Percentiles rank a stretch among this genome's conserved stretches.
phyloP scores from a whole-genome alignment of 2,888 invertebrate genomes.

The Cataglyphis altisquamis region DNA sequence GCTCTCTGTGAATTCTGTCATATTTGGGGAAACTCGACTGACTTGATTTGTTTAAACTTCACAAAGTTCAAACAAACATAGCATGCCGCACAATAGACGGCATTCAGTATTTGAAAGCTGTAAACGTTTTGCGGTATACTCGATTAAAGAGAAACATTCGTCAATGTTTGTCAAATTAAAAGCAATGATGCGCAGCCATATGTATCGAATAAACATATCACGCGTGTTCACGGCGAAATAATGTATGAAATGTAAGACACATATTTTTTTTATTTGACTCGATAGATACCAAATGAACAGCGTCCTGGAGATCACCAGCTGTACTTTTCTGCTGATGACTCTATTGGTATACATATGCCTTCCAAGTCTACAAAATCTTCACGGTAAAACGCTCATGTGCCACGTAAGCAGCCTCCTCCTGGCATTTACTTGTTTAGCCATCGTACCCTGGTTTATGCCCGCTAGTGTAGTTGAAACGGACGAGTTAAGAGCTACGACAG shows the following conservation, averaged over 20 bases:
- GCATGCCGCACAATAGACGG: conserved; percentile 56
- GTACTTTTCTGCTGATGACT: conserved; percentile 89
- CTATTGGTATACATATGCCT: conserved; percentile 90
- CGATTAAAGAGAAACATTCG: background rate
- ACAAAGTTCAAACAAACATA: conserved; percentile 67
- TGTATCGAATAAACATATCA: background rate
- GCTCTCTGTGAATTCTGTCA: conserved; percentile 48
- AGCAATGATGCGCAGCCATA: background rate
- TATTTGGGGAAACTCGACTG: conserved; percentile 59
- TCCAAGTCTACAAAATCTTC: conserved; percentile 90
- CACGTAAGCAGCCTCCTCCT: conserved; percentile 90
- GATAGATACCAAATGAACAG: conserved; percentile 77
- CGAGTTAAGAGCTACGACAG: conserved; percentile 60
- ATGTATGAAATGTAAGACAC: background rate
- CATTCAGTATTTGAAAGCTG: conserved; percentile 34
- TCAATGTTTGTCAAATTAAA: conserved; percentile 20
- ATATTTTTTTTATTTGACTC: background rate
- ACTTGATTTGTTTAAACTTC: conserved; percentile 69
- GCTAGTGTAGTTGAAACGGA: background rate
- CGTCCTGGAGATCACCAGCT: conserved; percentile 87
- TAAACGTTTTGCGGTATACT: conserved; percentile 23
- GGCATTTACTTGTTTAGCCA: conserved; percentile 89
- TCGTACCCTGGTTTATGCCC: conserved; percentile 81
- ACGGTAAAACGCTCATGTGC: conserved; percentile 91
- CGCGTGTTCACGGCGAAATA: too few species aligned